Percentiles rank a stretch among this genome's conserved stretches.
These are phyloP conservation scores for Spongilla lacustris DNA, from an alignment of 37 sponge, comb jelly and placozoan genomes.

Conservation along the genomic window DNA sequence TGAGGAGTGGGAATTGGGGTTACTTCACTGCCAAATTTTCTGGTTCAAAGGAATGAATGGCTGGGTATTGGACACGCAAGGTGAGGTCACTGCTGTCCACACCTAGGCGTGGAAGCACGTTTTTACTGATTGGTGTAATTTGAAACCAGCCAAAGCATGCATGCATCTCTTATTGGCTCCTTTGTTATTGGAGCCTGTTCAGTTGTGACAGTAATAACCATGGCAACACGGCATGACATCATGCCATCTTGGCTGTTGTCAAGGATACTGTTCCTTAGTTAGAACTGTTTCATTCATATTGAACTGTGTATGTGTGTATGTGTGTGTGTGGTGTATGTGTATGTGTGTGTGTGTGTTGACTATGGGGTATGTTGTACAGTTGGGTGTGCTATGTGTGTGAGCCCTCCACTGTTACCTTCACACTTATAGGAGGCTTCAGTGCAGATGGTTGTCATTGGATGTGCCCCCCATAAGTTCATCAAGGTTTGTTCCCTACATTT, in stretches of 20 bases:
- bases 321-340: no score
- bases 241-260: no score
- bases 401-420: background rate
- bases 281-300: no score
- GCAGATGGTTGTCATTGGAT: slow-evolving; percentile 42
- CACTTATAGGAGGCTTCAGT: slow-evolving; percentile 38
- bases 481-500: slow-evolving; percentile 5
- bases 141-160: background rate
- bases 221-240: slow-evolving; percentile 4
- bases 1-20: background rate
- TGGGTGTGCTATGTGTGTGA: background rate
- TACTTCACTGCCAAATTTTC: background rate
- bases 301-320: no score
- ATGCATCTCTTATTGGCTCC: background rate
- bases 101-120: no score
- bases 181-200: background rate
- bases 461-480: slow-evolving; percentile 51
- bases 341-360: background rate
- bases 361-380: background rate
- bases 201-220: background rate
- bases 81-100: background rate
- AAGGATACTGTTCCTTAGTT: no score
- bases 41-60: background rate
- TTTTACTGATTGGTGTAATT: background rate
- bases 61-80: background rate